Evolutionary conservation across 2,113 vertebrate species (phyloP).

Genomic region (Amia ocellicauda): DNA sequence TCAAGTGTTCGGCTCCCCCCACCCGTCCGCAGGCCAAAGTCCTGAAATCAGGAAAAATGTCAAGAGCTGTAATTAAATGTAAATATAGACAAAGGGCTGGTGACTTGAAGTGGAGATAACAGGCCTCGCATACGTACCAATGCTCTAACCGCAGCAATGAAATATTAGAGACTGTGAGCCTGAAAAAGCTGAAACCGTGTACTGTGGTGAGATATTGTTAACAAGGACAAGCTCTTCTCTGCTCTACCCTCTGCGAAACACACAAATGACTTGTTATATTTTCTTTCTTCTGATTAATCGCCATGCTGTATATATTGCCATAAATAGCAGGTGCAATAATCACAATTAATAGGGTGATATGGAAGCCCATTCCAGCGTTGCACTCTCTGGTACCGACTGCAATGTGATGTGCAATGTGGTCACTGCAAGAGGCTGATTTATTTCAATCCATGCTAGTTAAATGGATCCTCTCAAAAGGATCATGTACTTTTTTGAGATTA

Average conservation of each 20-base stretch:
- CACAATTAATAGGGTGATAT: not conserved
- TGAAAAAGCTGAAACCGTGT: not conserved
- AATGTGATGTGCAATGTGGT: not conserved
- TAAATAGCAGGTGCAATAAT: not conserved
- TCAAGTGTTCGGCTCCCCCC: not conserved
- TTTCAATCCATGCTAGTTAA: too few species aligned
- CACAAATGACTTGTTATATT: not conserved
- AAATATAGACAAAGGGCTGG: conserved; percentile 1
- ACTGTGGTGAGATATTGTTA: not conserved
- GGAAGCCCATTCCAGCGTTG: not conserved
- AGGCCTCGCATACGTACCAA: too few species aligned
- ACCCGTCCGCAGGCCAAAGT: not conserved
- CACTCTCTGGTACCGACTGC: not conserved
- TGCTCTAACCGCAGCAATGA: too few species aligned
- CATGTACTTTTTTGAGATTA: too few species aligned
- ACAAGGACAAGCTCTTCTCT: not conserved
- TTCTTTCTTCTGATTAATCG: not conserved
- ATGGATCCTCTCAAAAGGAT: too few species aligned
- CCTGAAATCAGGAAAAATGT: not conserved
- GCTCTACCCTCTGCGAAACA: not conserved
- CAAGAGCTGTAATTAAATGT: conserved; percentile 14
- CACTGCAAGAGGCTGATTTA: too few species aligned
- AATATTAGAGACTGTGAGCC: not conserved
- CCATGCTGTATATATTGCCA: not conserved
- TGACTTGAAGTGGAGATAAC: not conserved